phyloP scores from a whole-genome alignment of 2,113 vertebrate genomes.

The Chrysemys picta region DNA sequence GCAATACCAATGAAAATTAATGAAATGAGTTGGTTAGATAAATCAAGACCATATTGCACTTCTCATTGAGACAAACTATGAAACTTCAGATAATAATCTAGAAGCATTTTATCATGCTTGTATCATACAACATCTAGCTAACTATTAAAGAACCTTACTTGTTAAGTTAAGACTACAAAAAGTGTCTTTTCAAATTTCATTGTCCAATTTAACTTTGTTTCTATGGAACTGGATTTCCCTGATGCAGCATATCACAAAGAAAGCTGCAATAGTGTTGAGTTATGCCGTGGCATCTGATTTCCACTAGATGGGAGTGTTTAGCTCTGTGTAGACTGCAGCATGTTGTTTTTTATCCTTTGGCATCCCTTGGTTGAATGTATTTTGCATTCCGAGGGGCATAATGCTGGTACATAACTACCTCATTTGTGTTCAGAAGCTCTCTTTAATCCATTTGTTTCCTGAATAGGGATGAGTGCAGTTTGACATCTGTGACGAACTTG shows the following conservation, averaged over 20 bases:
- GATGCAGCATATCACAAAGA: background rate
- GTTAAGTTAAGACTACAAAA: background rate
- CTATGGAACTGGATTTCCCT: background rate
- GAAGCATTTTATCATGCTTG: background rate
- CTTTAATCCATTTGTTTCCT: background rate
- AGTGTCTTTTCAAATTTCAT: background rate
- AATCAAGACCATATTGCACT: background rate
- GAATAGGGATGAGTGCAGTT: rapidly evolving
- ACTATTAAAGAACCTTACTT: background rate
- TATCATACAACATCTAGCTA: background rate
- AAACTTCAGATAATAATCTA: background rate
- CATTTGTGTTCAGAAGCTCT: background rate
- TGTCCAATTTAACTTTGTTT: background rate
- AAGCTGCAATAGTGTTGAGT: background rate
- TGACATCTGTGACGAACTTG: background rate
- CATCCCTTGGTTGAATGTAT: background rate
- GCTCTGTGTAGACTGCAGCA: rapidly evolving
- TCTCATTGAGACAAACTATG: background rate
- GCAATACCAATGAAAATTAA: background rate
- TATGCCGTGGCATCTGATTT: background rate
- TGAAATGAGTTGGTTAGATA: background rate
- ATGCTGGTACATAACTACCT: rapidly evolving
- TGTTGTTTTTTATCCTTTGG: rapidly evolving
- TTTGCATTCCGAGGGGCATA: rapidly evolving
- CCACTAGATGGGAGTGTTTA: conserved; percentile 61